Conservation (phyloP, 2,888 invertebrate species). For the Harpalus rufipes region DNA sequence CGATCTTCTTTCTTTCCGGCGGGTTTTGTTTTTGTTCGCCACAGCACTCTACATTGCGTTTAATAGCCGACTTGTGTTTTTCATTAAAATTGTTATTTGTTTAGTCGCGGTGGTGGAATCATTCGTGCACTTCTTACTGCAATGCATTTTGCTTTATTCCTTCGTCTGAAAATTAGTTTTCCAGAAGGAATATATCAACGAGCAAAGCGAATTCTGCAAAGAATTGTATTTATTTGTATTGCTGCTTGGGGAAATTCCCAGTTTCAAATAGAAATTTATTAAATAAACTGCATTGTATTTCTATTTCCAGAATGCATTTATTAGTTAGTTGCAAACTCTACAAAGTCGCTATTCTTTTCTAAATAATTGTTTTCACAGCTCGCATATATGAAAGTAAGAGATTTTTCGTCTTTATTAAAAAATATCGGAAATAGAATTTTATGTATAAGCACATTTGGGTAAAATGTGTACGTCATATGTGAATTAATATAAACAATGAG, state of each 20-base stretch:
- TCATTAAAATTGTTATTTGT: constrained; percentile 4
- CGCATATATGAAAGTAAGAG: too few relatives aligned
- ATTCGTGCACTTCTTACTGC: neutral
- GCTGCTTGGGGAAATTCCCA: neutral
- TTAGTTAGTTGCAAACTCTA: neutral
- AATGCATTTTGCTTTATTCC: neutral
- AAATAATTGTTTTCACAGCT: neutral
- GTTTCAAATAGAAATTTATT: neutral
- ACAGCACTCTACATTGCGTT: constrained; percentile 1
- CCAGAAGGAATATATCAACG: neutral
- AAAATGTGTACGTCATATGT: too few relatives aligned
- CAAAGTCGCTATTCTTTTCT: neutral
- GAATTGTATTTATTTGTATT: neutral
- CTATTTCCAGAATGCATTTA: neutral
- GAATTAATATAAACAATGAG: too few relatives aligned
- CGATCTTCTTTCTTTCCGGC: constrained; percentile 41
- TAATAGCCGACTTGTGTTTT: constrained; percentile 13
- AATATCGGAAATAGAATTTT: too few relatives aligned
- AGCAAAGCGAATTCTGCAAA: neutral
- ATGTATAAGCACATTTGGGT: too few relatives aligned
- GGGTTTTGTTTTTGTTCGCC: constrained; percentile 8
- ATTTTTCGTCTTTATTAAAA: too few relatives aligned
- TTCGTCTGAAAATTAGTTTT: neutral
- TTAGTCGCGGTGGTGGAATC: neutral
- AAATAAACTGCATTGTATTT: neutral